Conservation (phyloP, 2,113 vertebrate genomes). For the Proteles cristata region DNA sequence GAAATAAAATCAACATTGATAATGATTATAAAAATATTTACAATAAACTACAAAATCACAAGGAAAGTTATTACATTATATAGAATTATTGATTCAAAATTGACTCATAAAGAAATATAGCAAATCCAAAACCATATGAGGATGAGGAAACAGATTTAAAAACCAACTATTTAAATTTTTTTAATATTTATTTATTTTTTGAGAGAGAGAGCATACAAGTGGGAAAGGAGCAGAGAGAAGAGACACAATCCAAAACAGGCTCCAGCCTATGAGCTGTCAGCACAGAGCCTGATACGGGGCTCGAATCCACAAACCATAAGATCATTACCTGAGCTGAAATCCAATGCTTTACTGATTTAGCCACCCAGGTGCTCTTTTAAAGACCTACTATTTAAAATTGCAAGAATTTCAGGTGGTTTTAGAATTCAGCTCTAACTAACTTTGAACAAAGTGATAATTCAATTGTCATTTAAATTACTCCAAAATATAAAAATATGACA, state of each 20-base stretch:
- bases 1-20: not conserved
- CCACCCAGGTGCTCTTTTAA: not conserved
- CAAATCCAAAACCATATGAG: not conserved
- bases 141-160: not conserved
- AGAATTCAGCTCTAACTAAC: not conserved
- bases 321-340: too few relatives aligned
- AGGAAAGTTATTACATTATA: not conserved
- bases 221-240: too few relatives aligned
- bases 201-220: too few relatives aligned
- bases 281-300: too few relatives aligned
- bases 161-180: too few relatives aligned
- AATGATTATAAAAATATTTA: not conserved
- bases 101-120: not conserved
- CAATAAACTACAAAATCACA: not conserved
- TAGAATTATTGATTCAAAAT: not conserved
- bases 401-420: not conserved
- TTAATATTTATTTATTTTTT: too few relatives aligned
- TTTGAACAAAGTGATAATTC: not conserved
- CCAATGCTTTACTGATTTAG: too few relatives aligned
- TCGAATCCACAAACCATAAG: too few relatives aligned
- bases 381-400: not conserved
- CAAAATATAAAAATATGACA: not conserved
- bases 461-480: not conserved
- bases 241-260: too few relatives aligned
- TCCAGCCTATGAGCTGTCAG: too few relatives aligned